Evolutionary conservation across 2,888 invertebrate species (phyloP), one percentile per base, ranked within the genome.

Genomic region (Pyrgus malvae): DNA sequence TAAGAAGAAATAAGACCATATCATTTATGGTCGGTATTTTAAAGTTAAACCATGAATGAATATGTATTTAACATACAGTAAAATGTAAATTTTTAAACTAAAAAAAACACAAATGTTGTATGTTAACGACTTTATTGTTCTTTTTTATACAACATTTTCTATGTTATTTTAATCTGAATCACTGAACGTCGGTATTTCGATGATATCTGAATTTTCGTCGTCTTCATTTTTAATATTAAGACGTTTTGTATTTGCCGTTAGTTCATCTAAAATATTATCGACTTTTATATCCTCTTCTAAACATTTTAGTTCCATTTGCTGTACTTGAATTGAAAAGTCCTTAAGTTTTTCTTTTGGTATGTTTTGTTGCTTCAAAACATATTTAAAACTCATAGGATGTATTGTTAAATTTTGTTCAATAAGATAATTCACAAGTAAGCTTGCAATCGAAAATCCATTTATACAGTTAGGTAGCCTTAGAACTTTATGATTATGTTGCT

Each of bases 401-500:
- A n/a, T n/a, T n/a, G n/a, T n/a, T n/a, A n/a, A n/a, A n/a, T n/a
- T n/a, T 2, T 8, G 9, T 37, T 37, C 16, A 17, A n/a, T 37
- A 17, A 17, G n/a, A 6, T 8, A 44, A n/a, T 17, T 16, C 1
- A 44, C 2, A 2, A 1, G 17, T 17, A 29, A 29, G 2, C 2
- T 6, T 16, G 57, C 12, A 0, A 70, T 64, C 0, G 65, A 65
- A 0, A 68, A 11, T 1, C 66, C 56, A 1, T 61, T 58, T 5
- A 72, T 58, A 27, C 58, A 58, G 2, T 62, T 58, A 0, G 77
- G 76, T 23, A 72, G 23, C 3, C 74, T 65, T 3, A 76, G 45
- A 0, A 72, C 61, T 0, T 21, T 45, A 38, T 75, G 70, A 0
- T 69, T 70, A 5, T 55, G 19, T 0, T 31, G 14, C 29, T 56